Base-by-base conservation (phyloP, 2,797 vertebrate species). In the Sebastes nivosus region DNA sequence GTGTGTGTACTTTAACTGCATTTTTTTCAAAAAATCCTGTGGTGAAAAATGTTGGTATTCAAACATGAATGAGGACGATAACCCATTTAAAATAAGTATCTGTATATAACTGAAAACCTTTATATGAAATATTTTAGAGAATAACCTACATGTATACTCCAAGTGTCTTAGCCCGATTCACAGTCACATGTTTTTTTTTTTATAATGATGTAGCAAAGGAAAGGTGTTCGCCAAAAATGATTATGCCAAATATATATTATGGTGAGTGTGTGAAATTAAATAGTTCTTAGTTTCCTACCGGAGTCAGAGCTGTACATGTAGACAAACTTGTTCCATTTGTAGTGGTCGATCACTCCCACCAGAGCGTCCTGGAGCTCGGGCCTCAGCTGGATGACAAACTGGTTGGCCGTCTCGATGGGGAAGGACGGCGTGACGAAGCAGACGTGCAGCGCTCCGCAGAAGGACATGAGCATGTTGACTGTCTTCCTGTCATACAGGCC, bases 381-480 rank as follows among this genome's bases (percentile, higher is more conserved):
- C 87, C 99, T 96, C 88, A 99, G 96, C 95, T 99, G 99, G 73
- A 99, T 98, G 79, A 99, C 98, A 20, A 99, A 99, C 94, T 99
- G 99, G 91, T 99, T 99, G 88, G 98, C 98, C 0, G 97, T 98
- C 82, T 99, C 98, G 0, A 99, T 98, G 0, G 99, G 99, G 89
- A 99, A 99, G 87, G 98, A 99, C 0, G 99, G 99, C 0, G 99
- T 99, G 84, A 99, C 97, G 88, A 99, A 99, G 95, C 98, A 99
- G 82, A 99, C 97, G 0, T 99, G 99, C 71, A 99, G 96, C 18
- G 99, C 98, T 34, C 99, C 99, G 0, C 99, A 99, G 94, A 99
- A 99, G 50, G 99, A 99, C 11, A 98, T 99, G 80, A 99, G 97
- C 98, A 99, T 99, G 96, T 99, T 99, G 84, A 99, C 99, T 0